Evolutionary conservation across 2,888 invertebrate species (phyloP).

Genomic region (Dusona sp.): DNA sequence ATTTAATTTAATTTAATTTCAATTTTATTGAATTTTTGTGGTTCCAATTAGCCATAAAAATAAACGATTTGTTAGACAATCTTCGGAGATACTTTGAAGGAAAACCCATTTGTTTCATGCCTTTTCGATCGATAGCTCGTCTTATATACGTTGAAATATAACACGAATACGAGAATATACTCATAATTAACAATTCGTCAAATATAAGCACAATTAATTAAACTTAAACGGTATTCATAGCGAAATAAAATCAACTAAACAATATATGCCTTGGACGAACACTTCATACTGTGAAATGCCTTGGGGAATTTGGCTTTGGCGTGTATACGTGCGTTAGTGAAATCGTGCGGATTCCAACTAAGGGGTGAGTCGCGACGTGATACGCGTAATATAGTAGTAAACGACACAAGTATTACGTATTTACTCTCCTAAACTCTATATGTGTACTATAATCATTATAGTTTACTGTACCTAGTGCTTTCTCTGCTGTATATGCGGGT

Average conservation of each 20-base stretch:
- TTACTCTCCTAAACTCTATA: constrained; percentile 23
- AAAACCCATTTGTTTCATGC: background rate
- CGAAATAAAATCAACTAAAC: background rate
- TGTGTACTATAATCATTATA: constrained; percentile 20
- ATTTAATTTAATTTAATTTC: too few relatives aligned
- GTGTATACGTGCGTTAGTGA: constrained; percentile 2
- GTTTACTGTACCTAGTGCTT: constrained; percentile 5
- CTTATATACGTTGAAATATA: too few relatives aligned
- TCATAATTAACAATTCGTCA: too few relatives aligned
- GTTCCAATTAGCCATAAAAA: too few relatives aligned
- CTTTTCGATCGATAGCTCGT: background rate
- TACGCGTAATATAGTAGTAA: constrained; percentile 19
- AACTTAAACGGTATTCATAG: background rate
- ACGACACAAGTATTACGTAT: constrained; percentile 31
- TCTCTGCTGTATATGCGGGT: background rate
- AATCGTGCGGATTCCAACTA: constrained; percentile 11
- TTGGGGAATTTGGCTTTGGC: constrained; percentile 2
- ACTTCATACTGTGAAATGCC: background rate
- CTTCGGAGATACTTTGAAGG: background rate
- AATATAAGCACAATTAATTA: too few relatives aligned
- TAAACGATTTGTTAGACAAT: background rate
- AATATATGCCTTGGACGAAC: background rate
- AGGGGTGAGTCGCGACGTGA: constrained; percentile 2
- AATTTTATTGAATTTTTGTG: too few relatives aligned
- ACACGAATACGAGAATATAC: too few relatives aligned